Evolutionary conservation across 2,888 invertebrate genomes (phyloP), one percentile per base, ranked within the genome.

Genomic region (Acleris holmiana): DNA sequence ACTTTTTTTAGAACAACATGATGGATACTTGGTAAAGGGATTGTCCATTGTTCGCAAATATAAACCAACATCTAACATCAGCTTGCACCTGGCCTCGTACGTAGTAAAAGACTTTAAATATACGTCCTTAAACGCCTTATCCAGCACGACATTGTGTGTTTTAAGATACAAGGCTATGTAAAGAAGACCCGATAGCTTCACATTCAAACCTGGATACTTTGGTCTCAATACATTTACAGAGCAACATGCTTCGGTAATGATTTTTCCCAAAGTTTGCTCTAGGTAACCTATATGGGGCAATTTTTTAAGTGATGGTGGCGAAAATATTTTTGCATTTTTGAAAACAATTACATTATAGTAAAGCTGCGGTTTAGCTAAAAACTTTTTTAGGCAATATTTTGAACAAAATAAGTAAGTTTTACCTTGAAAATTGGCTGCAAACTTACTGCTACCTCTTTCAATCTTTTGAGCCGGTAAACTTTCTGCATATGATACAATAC

Each of bases 401-500:
- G 82, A 86, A 73, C 94, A 94, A 77, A 95, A 94, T 18, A 95
- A 78, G 74, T 94, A 95, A 4, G 89, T 82, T 68, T 86, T 86
- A 23, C 91, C 88, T 61, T 82, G 81, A 77, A 93, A 95, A 41
- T 77, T 77, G 2, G 92, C 91, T 5, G 93, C 93, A 63, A 86
- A 88, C 18, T 91, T 77, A 29, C 79, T 70, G 49, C 71, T 77
- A 0, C 95, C 95, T 48, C 79, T 80, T 29, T 82, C 73, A 21
- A 94, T 74, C 58, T 78, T 83, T 69, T 93, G 91, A 1, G 84
- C 72, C 3, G 94, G 94, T 64, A 93, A 79, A 71, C 91, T 88
- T 68, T 93, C 90, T 53, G 93, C 91, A 73, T 94, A 95, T 29
- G 94, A 94, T 0, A 95, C 94, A 25, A 94, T 85, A 75, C 95